Evolutionary conservation across 2,888 invertebrate genomes (phyloP).

Genomic region (Ectemnius lituratus): DNA sequence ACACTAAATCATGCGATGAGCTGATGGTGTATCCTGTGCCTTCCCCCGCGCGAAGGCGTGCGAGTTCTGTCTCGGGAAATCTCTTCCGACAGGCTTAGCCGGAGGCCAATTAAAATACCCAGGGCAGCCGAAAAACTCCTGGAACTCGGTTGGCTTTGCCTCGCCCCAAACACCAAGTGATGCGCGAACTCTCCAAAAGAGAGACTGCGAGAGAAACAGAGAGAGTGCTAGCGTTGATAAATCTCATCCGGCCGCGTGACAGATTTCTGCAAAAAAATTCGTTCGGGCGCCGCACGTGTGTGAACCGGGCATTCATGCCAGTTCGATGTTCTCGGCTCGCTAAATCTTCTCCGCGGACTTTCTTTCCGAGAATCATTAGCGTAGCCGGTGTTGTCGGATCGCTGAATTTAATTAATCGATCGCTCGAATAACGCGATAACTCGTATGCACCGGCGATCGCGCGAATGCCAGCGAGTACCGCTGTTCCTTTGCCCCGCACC

Average conservation of each 20-base stretch:
- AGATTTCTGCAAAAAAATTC: constrained; percentile 61
- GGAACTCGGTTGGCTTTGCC: constrained; percentile 10
- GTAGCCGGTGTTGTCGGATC: constrained; percentile 32
- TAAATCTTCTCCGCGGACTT: constrained; percentile 32
- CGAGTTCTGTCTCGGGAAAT: constrained; percentile 48
- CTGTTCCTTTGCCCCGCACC: too few relatives aligned
- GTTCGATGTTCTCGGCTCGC: constrained; percentile 8
- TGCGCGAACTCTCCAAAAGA: constrained; percentile 53
- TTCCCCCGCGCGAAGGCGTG: constrained; percentile 10
- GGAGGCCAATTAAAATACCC: constrained; percentile 60
- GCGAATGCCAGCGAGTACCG: too few relatives aligned
- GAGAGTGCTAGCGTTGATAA: constrained; percentile 57
- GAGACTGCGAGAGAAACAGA: too few relatives aligned
- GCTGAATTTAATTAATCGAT: constrained; percentile 51
- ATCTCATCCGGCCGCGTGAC: constrained; percentile 64
- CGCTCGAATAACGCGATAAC: neutral
- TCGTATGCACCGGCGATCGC: too few relatives aligned
- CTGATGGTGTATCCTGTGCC: neutral
- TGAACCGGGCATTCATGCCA: constrained; percentile 23
- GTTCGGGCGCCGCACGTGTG: constrained; percentile 51
- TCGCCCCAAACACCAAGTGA: constrained; percentile 39
- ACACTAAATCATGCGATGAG: constrained; percentile 42
- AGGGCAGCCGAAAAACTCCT: constrained; percentile 48
- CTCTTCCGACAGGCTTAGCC: constrained; percentile 54
- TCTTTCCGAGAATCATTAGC: constrained; percentile 57